Evolutionary conservation across 2,113 vertebrate genomes (phyloP), one percentile per base, ranked within the genome.

Genomic region (Ranitomeya variabilis): DNA sequence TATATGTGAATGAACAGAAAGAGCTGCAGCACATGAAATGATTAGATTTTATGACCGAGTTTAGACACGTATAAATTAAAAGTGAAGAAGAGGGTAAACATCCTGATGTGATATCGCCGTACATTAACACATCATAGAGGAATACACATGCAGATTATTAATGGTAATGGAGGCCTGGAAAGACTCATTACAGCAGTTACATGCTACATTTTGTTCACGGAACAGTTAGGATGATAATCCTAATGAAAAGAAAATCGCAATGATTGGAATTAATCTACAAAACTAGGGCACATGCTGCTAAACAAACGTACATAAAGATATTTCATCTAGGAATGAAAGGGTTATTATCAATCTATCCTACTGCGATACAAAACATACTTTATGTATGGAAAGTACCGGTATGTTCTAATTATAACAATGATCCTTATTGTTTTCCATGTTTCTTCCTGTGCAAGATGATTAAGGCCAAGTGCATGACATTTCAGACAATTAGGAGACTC

Each of bases 401-500:
- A 26, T 57, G 23, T 54, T 69, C 62, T 54, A 69, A 87, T 80
- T 69, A 80, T 87, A 80, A 67, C 59, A 62, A 14, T 52, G 54
- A 54, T 69, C 21, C 31, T 62, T 80, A 80, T 87, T 87, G 62
- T 87, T 87, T 80, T 87, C 60, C 18, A 37, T 80, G 37, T 80
- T 87, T 64, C 60, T 87, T 80, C 86, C 62, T 87, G 78, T 69
- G 69, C 31, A 51, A 69, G n/a, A 80, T 57, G 51, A 81, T 59
- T 57, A 87, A 80, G 77, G 62, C 51, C 77, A 87, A 81, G 62
- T 57, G 9, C 59, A 67, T 86, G 73, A 87, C 86, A 87, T 87
- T 80, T 87, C n/a, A 80, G 77, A 87, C 78, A 80, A 87, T 80
- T 80, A 87, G 76, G n/a, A 79, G 62, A 23, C 77, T 79, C 26